These are phyloP conservation scores for Asobara japonica DNA, from an alignment of 1,140 invertebrate genomes.

Conservation along the genomic window DNA sequence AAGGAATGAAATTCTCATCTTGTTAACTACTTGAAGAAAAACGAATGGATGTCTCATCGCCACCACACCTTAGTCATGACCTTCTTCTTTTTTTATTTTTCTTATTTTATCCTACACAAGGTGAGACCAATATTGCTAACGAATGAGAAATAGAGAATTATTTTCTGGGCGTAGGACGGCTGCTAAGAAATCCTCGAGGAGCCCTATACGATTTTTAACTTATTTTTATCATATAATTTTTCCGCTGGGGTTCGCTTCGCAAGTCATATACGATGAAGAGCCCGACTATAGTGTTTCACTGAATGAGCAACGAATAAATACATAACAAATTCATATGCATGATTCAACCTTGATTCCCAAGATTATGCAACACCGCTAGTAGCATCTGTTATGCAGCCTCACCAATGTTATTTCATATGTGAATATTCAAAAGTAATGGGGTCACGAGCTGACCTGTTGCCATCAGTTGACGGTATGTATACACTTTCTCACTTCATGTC, in stretches of 20 bases:
- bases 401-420: background rate
- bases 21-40: background rate
- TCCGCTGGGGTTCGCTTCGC: background rate
- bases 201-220: too few species aligned
- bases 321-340: too few species aligned
- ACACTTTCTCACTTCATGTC: background rate
- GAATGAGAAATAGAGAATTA: background rate
- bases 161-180: too few species aligned
- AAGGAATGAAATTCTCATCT: background rate
- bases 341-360: background rate
- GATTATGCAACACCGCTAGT: background rate
- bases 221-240: too few species aligned
- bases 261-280: background rate
- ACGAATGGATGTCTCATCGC: background rate
- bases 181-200: too few species aligned
- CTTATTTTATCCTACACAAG: background rate
- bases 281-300: background rate
- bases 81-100: background rate
- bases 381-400: background rate
- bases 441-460: constrained; percentile 5
- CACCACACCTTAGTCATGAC: background rate
- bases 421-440: background rate
- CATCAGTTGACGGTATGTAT: background rate
- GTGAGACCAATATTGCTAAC: background rate
- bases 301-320: background rate